These are phyloP conservation scores for Noctua fimbriata DNA, from an alignment of 2,888 invertebrate species.

Conservation along the genomic window DNA sequence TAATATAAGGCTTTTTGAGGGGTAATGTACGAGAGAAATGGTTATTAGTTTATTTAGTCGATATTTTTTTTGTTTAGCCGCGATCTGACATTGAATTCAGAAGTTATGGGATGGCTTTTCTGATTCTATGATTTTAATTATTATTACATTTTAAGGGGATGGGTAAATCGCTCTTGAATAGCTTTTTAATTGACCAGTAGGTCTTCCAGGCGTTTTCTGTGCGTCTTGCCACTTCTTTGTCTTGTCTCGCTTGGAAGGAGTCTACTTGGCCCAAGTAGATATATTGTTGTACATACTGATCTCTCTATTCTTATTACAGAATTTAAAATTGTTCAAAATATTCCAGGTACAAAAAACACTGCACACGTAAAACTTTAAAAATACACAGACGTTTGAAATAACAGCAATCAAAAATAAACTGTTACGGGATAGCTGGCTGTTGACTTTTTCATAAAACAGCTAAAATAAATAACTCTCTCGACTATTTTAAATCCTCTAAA, in stretches of 20 bases:
- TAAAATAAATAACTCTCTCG: slow-evolving; percentile 24
- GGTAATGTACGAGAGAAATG: slow-evolving; percentile 27
- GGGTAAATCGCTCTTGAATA: background rate
- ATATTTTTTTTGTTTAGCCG: slow-evolving; percentile 15
- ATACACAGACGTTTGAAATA: slow-evolving; percentile 11
- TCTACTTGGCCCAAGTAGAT: too few relatives aligned
- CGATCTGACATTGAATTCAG: background rate
- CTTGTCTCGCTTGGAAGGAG: background rate
- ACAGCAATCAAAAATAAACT: slow-evolving; percentile 31
- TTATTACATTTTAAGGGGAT: background rate
- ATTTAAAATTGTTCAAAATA: background rate
- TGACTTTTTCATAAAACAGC: slow-evolving; percentile 18
- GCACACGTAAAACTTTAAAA: slow-evolving; percentile 15
- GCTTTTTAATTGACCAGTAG: background rate
- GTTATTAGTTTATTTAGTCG: slow-evolving; percentile 42
- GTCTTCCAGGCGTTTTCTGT: background rate
- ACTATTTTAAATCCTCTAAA: slow-evolving; percentile 8
- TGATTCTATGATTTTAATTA: background rate
- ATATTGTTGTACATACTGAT: background rate
- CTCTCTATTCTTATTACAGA: background rate
- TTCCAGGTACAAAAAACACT: background rate
- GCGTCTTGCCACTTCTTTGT: background rate
- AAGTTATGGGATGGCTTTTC: background rate
- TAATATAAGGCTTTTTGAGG: slow-evolving; percentile 18
- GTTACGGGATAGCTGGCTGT: background rate